phyloP scores from a whole-genome alignment of 2,888 invertebrate genomes.

The Sycophila texana region DNA sequence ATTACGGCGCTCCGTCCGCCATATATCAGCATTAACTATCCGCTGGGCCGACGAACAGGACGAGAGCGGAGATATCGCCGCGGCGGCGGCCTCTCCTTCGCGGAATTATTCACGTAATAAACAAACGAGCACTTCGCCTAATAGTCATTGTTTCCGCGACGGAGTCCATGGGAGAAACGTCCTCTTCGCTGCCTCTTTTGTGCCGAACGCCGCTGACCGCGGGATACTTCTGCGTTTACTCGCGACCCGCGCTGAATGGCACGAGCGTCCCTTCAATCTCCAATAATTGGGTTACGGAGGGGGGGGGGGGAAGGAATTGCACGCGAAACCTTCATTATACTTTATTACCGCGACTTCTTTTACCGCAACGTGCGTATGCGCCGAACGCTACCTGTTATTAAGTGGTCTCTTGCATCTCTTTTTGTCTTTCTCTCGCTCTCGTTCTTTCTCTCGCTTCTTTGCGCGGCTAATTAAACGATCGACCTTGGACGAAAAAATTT shows the following conservation, averaged over 20 bases:
- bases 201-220: conserved; percentile 2
- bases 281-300: conserved; percentile 56
- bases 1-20: conserved; percentile 64
- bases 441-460: too few species aligned
- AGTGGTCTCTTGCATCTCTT: conserved; percentile 35
- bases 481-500: conserved; percentile 54
- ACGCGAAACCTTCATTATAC: conserved; percentile 36
- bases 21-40: conserved; percentile 73
- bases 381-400: conserved; percentile 48
- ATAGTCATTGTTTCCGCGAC: conserved; percentile 61
- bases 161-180: conserved; percentile 48
- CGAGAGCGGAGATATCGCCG: conserved; percentile 58
- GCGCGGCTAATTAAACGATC: conserved; percentile 55
- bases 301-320: too few species aligned
- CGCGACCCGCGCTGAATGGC: conserved; percentile 36
- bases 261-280: conserved; percentile 49
- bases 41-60: conserved; percentile 57
- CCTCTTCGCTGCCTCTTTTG: neutral
- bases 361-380: neutral
- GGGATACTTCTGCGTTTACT: neutral
- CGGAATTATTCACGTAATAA: conserved; percentile 63
- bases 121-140: conserved; percentile 64
- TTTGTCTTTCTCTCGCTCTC: neutral
- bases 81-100: conserved; percentile 35
- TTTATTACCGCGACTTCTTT: neutral